A percentile compares a stretch with the other conserved stretches of the same genome.
Conservation (phyloP, 2,888 invertebrate species). For the Gandaritis pyraliata region DNA sequence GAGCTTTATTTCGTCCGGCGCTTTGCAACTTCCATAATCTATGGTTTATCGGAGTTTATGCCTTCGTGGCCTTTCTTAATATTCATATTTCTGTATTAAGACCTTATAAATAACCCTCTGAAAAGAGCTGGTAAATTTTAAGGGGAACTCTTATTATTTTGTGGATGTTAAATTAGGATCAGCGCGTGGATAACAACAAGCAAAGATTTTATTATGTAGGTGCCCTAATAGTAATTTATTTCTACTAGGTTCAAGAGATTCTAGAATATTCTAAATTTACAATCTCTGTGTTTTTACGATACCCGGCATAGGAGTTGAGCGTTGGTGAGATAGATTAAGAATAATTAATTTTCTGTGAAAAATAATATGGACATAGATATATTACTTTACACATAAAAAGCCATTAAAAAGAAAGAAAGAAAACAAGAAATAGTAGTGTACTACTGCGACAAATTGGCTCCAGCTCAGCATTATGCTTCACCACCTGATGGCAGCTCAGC, state of each 20-base stretch:
- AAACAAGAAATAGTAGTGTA: too few species aligned
- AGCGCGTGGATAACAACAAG: background rate
- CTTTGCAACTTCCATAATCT: conserved; percentile 40
- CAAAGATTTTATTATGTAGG: background rate
- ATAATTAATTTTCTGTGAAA: too few species aligned
- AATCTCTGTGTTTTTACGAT: too few species aligned
- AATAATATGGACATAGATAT: too few species aligned
- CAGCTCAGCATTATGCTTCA: too few species aligned
- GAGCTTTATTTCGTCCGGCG: conserved; percentile 48
- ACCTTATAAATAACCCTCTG: conserved; percentile 24
- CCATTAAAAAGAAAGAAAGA: too few species aligned
- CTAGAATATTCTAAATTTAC: too few species aligned
- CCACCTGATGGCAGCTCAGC: too few species aligned
- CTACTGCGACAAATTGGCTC: too few species aligned
- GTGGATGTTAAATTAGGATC: conserved; percentile 16
- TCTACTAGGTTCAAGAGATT: background rate
- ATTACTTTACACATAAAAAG: too few species aligned
- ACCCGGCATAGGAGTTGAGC: background rate
- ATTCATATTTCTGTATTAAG: conserved; percentile 36
- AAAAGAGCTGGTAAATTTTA: conserved; percentile 19
- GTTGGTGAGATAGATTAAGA: too few species aligned
- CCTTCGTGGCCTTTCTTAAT: conserved; percentile 33
- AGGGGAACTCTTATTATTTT: conserved; percentile 20
- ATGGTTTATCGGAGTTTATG: conserved; percentile 46
- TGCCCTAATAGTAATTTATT: background rate